phyloP scores from a whole-genome alignment of 2,797 vertebrate species.

The Otus scops region DNA sequence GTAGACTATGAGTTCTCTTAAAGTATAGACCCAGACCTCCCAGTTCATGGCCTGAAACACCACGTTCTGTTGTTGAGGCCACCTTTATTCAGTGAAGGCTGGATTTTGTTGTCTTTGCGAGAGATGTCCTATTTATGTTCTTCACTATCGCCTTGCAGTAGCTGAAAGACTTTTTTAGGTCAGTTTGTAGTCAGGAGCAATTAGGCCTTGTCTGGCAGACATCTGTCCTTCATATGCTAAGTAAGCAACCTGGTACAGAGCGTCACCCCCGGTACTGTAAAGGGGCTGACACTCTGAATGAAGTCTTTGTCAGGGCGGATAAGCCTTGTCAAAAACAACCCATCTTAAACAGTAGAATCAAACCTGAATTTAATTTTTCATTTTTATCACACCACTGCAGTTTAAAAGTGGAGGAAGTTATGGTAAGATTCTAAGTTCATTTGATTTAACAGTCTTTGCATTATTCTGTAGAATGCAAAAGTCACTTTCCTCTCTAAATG shows the following conservation, averaged over 20 bases:
- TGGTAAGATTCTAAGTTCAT: not conserved
- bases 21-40: not conserved
- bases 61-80: not conserved
- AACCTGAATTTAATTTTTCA: conserved; percentile 1
- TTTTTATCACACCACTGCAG: not conserved
- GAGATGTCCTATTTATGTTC: conserved; percentile 32
- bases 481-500: not conserved
- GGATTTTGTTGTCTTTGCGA: conserved; percentile 39
- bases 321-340: conserved; percentile 22
- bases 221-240: conserved; percentile 57
- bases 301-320: conserved; percentile 33
- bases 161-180: conserved; percentile 60
- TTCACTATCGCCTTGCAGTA: conserved; percentile 12
- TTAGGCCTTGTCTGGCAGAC: conserved; percentile 33
- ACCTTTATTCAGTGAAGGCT: not conserved
- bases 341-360: not conserved
- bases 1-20: not conserved
- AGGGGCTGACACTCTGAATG: not conserved
- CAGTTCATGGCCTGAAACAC: not conserved
- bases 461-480: not conserved
- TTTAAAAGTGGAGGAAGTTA: not conserved
- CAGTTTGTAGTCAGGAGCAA: conserved; percentile 54
- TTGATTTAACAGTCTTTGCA: not conserved
- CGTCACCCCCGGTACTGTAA: not conserved
- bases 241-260: conserved; percentile 37